Conservation (phyloP, 2,888 invertebrate species). For the Thymelicus lineola region DNA sequence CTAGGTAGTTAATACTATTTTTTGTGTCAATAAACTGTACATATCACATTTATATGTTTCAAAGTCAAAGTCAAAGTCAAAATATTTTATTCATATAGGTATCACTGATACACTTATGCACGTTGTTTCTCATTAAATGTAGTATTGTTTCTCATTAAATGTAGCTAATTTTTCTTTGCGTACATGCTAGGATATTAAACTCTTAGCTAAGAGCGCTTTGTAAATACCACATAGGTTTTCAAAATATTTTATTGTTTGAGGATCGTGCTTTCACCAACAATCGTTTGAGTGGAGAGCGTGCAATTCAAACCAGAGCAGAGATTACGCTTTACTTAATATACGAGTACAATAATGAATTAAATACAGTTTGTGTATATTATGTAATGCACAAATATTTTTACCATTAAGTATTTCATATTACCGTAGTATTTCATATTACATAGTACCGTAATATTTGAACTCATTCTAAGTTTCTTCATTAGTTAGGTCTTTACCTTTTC, state of each 20-base stretch:
- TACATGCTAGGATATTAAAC: constrained; percentile 5
- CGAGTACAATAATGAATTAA: constrained; percentile 24
- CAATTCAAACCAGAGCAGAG: constrained; percentile 54
- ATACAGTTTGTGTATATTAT: constrained; percentile 8
- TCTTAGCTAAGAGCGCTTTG: constrained; percentile 27
- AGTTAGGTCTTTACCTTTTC: too few species aligned
- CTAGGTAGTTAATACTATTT: too few species aligned
- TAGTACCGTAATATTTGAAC: neutral
- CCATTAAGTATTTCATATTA: neutral
- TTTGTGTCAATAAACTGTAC: too few species aligned
- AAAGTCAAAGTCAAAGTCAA: too few species aligned
- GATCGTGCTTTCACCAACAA: constrained; percentile 61
- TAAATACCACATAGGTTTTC: constrained; percentile 35
- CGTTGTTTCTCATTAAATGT: too few species aligned
- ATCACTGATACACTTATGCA: too few species aligned
- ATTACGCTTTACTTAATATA: constrained; percentile 61
- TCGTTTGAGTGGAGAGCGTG: constrained; percentile 58
- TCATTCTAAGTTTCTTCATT: too few species aligned
- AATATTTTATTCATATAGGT: too few species aligned
- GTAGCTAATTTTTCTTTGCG: neutral
- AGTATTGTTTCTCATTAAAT: neutral
- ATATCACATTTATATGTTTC: too few species aligned
- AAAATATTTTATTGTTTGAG: constrained; percentile 58
- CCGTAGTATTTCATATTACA: neutral
- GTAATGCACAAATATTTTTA: neutral